phyloP scores from a whole-genome alignment of 2,113 vertebrate genomes.

The Myotis davidii region DNA sequence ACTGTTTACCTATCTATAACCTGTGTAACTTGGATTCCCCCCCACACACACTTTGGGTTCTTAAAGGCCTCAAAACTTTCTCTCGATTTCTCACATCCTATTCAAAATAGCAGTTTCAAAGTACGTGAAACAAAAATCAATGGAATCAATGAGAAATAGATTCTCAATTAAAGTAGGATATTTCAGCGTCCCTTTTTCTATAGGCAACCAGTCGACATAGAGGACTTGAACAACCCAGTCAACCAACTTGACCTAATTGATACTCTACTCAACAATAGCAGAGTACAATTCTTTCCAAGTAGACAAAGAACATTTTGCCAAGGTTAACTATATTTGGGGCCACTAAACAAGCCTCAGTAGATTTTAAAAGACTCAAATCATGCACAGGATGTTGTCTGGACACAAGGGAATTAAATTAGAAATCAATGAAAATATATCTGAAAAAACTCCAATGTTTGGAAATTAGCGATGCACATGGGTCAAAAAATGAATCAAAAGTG shows the following conservation, averaged over 20 bases:
- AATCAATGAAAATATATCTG: background rate
- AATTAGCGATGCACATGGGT: background rate
- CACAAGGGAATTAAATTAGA: background rate
- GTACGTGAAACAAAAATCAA: background rate
- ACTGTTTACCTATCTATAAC: background rate
- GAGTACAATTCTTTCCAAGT: background rate
- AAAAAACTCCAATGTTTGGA: background rate
- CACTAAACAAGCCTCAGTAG: background rate
- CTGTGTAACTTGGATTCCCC: background rate
- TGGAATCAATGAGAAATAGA: background rate
- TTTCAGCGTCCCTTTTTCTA: background rate
- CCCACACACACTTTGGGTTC: background rate
- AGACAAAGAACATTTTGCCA: background rate
- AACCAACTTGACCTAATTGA: background rate
- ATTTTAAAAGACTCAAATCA: background rate
- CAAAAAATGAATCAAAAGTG: slow-evolving; percentile 27
- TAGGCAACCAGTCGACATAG: background rate
- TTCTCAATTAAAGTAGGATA: background rate
- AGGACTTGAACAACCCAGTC: background rate
- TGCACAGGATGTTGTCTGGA: background rate
- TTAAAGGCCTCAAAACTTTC: background rate
- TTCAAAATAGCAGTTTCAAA: background rate
- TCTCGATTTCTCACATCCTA: background rate
- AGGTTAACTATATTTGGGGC: background rate
- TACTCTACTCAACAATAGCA: background rate